Conservation (phyloP, 2,113 vertebrate species). For the Parus major region DNA sequence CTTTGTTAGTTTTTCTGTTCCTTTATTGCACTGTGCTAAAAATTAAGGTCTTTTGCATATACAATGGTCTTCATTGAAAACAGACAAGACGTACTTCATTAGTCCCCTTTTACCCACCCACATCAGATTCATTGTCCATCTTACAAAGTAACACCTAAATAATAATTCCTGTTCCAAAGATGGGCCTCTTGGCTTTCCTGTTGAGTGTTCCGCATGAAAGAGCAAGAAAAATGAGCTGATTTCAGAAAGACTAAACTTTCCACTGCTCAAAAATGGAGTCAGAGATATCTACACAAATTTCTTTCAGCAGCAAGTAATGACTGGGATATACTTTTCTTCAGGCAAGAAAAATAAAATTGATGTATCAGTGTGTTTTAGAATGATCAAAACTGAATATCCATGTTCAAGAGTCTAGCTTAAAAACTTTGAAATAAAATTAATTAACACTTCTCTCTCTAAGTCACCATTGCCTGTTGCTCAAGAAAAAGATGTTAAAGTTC, state of each 20-base stretch:
- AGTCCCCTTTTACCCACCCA: not conserved
- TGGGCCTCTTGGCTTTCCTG: not conserved
- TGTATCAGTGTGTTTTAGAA: not conserved
- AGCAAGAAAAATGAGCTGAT: not conserved
- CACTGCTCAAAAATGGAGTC: constrained; percentile 6
- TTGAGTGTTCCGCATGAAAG: constrained; percentile 11
- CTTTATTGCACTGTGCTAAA: not conserved
- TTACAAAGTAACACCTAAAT: constrained; percentile 6
- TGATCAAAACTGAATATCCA: not conserved
- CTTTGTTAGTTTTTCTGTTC: not conserved
- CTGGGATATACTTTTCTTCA: not conserved
- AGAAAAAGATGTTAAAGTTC: not conserved
- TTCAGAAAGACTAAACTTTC: constrained; percentile 46
- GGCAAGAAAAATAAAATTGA: not conserved
- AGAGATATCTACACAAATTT: constrained; percentile 6
- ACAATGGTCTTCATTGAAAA: constrained; percentile 21
- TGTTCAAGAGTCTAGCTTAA: not conserved
- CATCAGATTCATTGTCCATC: not conserved
- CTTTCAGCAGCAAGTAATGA: not conserved
- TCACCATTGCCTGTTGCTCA: not conserved
- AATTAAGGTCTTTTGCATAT: not conserved
- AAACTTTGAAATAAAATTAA: not conserved
- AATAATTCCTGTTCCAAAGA: constrained; percentile 26
- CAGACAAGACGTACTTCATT: not conserved
- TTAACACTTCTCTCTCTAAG: not conserved